Evolutionary conservation across 2,113 vertebrate genomes (phyloP).

Genomic region (Forbesichthys papilliferus): DNA sequence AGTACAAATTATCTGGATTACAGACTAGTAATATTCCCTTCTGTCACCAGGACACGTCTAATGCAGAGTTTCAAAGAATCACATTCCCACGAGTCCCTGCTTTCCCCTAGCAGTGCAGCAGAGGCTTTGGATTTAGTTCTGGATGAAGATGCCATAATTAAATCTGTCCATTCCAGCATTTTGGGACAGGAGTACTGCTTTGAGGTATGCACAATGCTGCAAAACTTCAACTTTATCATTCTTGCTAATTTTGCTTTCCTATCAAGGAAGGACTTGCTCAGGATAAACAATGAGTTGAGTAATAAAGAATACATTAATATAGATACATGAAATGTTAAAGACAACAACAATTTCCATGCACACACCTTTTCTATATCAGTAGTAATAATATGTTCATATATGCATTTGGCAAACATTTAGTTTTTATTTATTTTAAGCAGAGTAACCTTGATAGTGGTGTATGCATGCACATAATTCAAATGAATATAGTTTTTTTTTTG

Average conservation of each 20-base stretch:
- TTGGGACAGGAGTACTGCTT: constrained; percentile 97
- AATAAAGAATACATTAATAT: no score
- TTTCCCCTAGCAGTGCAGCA: constrained; percentile 91
- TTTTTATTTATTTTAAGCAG: neutral
- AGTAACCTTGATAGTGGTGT: neutral
- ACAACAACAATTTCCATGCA: no score
- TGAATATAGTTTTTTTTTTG: constrained; percentile 1
- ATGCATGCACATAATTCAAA: neutral
- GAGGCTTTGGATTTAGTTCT: constrained; percentile 93
- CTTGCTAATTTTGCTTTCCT: no score
- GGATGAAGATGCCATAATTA: constrained; percentile 93
- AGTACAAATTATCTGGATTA: no score
- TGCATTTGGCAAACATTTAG: no score
- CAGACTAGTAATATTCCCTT: constrained; percentile 7
- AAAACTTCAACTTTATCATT: no score
- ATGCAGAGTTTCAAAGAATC: constrained; percentile 98
- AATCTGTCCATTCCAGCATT: constrained; percentile 95
- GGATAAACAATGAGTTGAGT: no score
- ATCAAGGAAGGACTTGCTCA: no score
- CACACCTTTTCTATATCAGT: no score
- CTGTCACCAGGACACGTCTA: constrained; percentile 82
- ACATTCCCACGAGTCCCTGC: constrained; percentile 92
- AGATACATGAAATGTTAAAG: no score
- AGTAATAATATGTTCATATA: no score
- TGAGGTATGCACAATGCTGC: constrained; percentile 75